Conservation (phyloP, 2,888 invertebrate genomes). For the Perithous albicinctus region DNA sequence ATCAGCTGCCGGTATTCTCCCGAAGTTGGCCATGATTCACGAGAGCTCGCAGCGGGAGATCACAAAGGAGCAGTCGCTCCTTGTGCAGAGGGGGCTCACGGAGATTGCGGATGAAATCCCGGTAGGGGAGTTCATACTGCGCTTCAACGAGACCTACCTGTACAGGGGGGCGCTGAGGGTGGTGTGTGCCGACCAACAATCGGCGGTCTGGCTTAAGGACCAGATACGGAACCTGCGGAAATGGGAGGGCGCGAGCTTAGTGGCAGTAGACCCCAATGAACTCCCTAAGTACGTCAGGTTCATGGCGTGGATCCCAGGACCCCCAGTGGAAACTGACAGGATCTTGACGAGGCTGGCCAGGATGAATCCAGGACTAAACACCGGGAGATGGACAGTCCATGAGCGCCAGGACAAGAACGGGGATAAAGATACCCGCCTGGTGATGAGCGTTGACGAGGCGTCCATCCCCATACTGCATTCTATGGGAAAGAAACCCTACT, state of each 20-base stretch:
- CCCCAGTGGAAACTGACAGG: neutral
- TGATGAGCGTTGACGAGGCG: too few species aligned
- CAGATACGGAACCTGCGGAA: constrained; percentile 8
- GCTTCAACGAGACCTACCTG: constrained; percentile 39
- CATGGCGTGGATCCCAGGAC: neutral
- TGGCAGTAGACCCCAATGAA: constrained; percentile 1
- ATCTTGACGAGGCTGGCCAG: constrained; percentile 28
- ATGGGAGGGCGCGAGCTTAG: constrained; percentile 21
- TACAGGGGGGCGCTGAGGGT: constrained; percentile 2
- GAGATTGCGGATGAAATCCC: constrained; percentile 19
- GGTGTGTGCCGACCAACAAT: constrained; percentile 2
- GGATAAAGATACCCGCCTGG: too few species aligned
- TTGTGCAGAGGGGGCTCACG: constrained; percentile 25
- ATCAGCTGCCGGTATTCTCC: neutral
- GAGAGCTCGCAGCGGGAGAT: neutral
- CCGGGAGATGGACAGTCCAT: too few species aligned
- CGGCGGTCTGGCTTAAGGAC: constrained; percentile 9
- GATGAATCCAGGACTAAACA: too few species aligned
- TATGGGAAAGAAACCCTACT: neutral
- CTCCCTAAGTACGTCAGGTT: neutral
- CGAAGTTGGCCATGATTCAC: constrained; percentile 29
- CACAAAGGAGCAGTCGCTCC: constrained; percentile 2
- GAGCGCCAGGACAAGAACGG: too few species aligned
- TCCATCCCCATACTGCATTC: too few species aligned
- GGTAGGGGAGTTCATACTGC: constrained; percentile 11